Base-by-base conservation (phyloP, 2,888 invertebrate species). In the Lamellibrachia columna region DNA sequence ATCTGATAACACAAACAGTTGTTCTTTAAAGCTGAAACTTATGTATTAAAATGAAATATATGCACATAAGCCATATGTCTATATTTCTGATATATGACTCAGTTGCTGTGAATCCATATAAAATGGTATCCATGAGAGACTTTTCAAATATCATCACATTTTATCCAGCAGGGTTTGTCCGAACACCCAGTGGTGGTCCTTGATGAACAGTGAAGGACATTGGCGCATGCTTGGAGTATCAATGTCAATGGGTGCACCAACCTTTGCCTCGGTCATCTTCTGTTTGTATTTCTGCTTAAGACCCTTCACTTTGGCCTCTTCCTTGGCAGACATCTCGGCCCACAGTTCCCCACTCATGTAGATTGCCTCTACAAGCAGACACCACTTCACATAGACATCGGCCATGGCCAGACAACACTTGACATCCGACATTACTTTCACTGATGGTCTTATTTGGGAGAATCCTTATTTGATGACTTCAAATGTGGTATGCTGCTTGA, bases 261-360 rank as follows among this genome's bases (percentile, higher is more conserved):
- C 91, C 40, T 91, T 58, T 53, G 52, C 53, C 58, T 91, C 91
- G 40, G 53, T 53, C 40, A 91, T 53, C 28, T 91, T 91, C 7
- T 91, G 55, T 22, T 91, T 55, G 58, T 53, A 91, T 53, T 53
- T 91, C 91, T 91, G 53, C 58, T 91, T 91, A 53, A 91, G 58
- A 53, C 2, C 1, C 58, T 91, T 91, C 55, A 91, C 58, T 58
- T 91, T 91, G 7, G 52, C 91, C 91, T 91, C 91, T n/a, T 91
- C 91, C 58, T 91, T 91, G 55, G 91, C 91, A 4, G 91, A 91
- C 91, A 91, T 91, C 58, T 91, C 91, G 11, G 91, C 91, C 91
- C 91, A 91, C 53, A 91, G 91, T 53, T 91, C 91, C 9, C 91
- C 91, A 58, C 58, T 91, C 91, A 91, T 91, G 91, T 91, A 91